These are phyloP conservation scores for Lucifuga dentata DNA, from an alignment of 2,113 vertebrate genomes.

Conservation along the genomic window DNA sequence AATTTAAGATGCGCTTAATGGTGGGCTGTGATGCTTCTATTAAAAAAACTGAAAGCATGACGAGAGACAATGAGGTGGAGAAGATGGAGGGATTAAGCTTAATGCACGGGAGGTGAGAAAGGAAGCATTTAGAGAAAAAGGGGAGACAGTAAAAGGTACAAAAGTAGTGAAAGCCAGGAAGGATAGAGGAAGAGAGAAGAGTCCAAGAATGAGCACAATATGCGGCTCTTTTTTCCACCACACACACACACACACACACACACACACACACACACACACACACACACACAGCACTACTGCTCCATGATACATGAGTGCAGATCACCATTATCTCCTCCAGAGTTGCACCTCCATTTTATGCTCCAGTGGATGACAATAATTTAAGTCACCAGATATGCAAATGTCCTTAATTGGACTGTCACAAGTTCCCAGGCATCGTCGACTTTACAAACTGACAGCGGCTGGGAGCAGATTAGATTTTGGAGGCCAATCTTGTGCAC, in stretches of 20 bases:
- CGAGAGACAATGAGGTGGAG: accelerated
- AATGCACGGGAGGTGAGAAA: neutral
- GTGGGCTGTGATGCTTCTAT: neutral
- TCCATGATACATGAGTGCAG: constrained; percentile 31
- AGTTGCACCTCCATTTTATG: constrained; percentile 75
- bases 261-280: neutral
- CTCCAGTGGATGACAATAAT: constrained; percentile 77
- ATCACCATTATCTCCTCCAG: constrained; percentile 55
- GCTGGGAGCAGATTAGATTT: constrained; percentile 77
- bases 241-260: constrained; percentile 2
- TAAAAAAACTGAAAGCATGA: neutral
- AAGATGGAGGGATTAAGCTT: neutral
- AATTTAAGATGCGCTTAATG: constrained; percentile 40
- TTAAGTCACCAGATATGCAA: constrained; percentile 77
- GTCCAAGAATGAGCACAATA: neutral
- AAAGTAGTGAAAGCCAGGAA: neutral
- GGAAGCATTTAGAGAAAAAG: neutral
- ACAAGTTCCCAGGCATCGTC: constrained; percentile 70
- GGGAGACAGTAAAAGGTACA: neutral
- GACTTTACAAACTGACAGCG: constrained; percentile 71
- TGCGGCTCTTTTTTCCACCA: neutral
- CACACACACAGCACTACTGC: neutral
- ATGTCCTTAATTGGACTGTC: constrained; percentile 81
- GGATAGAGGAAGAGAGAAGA: constrained; percentile 4
- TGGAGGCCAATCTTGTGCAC: constrained; percentile 73